Evolutionary conservation across 2,888 invertebrate species (phyloP).

Genomic region (Acronicta aceris): DNA sequence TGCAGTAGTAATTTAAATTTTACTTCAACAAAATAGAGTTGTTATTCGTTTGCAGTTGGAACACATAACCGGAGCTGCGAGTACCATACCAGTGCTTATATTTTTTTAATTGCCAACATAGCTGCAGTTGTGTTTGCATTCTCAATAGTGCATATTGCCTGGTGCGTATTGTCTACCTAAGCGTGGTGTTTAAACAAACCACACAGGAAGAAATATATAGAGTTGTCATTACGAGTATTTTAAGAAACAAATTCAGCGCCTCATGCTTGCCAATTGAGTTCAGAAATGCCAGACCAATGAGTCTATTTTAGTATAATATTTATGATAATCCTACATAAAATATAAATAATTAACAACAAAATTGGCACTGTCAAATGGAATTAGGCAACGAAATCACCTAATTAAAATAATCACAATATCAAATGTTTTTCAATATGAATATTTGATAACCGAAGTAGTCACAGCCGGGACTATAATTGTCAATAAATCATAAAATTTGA

Average conservation of each 20-base stretch:
- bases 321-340: conserved; percentile 13
- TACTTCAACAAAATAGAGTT: accelerated
- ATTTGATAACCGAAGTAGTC: conserved; percentile 24
- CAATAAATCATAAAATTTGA: conserved; percentile 50
- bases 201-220: conserved; percentile 55
- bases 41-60: background rate
- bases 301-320: background rate
- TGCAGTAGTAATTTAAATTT: background rate
- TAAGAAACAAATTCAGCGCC: too few species aligned
- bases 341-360: conserved; percentile 40
- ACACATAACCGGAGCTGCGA: conserved; percentile 38
- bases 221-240: conserved; percentile 47
- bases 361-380: conserved; percentile 31
- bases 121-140: conserved; percentile 59
- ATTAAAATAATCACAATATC: conserved; percentile 40
- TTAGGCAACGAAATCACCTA: conserved; percentile 26
- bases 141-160: conserved; percentile 64
- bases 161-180: conserved; percentile 74
- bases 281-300: too few species aligned
- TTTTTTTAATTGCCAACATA: conserved; percentile 61
- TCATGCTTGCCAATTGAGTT: background rate
- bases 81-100: conserved; percentile 56
- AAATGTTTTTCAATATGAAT: conserved; percentile 25
- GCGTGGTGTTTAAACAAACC: conserved; percentile 58
- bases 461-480: conserved; percentile 16